These are phyloP conservation scores for Mormyrops attenuatus DNA, from an alignment of 2,797 vertebrate genomes.

Conservation along the genomic window DNA sequence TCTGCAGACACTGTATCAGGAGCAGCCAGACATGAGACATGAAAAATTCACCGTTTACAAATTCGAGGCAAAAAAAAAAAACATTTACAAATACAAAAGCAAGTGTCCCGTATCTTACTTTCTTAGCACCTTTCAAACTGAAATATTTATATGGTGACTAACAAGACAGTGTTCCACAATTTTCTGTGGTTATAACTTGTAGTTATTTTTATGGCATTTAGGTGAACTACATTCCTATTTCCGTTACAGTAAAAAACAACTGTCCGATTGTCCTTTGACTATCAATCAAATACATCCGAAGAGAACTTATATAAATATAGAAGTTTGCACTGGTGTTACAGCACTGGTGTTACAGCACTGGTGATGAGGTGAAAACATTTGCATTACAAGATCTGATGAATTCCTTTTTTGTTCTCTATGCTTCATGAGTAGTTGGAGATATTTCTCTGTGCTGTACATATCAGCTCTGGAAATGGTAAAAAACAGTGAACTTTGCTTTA, in stretches of 20 bases:
- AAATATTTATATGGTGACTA: background rate
- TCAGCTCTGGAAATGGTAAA: slow-evolving; percentile 16
- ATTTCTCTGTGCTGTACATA: slow-evolving; percentile 4
- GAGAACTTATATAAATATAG: background rate
- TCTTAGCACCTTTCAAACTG: background rate
- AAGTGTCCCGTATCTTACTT: background rate
- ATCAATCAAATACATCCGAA: background rate
- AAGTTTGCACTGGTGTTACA: too few species aligned
- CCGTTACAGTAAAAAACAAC: background rate
- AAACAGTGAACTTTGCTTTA: slow-evolving; percentile 57
- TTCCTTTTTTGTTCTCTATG: background rate
- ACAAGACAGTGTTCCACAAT: background rate
- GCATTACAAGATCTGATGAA: background rate
- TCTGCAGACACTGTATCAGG: background rate
- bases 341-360: background rate
- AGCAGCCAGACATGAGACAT: background rate
- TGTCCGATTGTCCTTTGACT: background rate
- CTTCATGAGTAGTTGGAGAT: background rate
- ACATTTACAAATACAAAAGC: background rate
- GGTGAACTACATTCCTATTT: background rate
- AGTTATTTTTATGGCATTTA: background rate
- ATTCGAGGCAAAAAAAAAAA: background rate
- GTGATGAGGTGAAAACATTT: background rate
- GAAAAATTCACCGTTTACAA: background rate
- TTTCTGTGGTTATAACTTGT: background rate